Conservation (phyloP, 2,797 vertebrate species). For the Threskiornis aethiopicus region DNA sequence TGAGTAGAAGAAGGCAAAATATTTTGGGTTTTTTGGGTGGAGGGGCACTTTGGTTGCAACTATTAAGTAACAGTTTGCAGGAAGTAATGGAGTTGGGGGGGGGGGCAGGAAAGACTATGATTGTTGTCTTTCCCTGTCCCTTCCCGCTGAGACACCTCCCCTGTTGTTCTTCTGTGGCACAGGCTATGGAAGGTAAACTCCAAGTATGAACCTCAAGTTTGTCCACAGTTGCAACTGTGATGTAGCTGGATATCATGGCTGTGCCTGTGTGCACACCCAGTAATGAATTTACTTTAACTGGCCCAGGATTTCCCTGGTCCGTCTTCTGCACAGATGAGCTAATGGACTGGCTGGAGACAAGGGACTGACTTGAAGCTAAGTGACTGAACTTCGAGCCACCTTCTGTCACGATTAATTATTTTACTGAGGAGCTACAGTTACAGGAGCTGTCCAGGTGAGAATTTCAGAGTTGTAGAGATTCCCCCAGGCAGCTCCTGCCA, state of each 20-base stretch:
- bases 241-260: not conserved
- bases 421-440: not conserved
- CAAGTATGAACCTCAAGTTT: not conserved
- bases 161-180: not conserved
- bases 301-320: not conserved
- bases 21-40: not conserved
- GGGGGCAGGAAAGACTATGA: not conserved
- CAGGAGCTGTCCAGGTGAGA: not conserved
- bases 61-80: not conserved
- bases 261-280: not conserved
- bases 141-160: not conserved
- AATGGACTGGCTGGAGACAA: not conserved
- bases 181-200: not conserved
- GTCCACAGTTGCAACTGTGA: rapidly evolving
- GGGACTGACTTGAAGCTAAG: not conserved
- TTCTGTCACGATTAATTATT: not conserved
- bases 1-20: not conserved
- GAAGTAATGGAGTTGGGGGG: not conserved
- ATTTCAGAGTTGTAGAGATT: not conserved
- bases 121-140: not conserved
- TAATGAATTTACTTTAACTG: not conserved
- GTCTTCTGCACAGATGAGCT: not conserved
- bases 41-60: not conserved
- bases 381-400: not conserved
- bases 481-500: not conserved